Conservation (phyloP, 1,140 invertebrate genomes). For the Tetranychus urticae region DNA sequence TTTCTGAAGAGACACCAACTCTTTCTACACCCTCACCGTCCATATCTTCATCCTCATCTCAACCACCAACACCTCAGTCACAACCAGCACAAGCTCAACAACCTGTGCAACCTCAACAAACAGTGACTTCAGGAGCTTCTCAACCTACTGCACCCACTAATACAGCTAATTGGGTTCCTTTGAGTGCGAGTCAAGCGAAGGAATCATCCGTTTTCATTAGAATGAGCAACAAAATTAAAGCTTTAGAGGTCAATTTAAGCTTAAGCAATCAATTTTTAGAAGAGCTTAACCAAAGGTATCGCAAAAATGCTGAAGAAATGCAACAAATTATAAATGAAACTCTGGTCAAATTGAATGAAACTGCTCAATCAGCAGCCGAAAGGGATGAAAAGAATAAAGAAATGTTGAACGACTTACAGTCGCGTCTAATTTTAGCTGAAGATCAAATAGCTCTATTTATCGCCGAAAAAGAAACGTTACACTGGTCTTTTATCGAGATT, state of each 20-base stretch:
- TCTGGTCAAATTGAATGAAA: constrained; percentile 42
- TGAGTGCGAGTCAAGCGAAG: constrained; percentile 25
- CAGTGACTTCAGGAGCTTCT: too few relatives aligned
- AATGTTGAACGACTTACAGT: constrained; percentile 12
- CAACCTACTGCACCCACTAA: background rate
- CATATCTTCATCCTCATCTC: background rate
- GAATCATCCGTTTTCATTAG: constrained; percentile 75
- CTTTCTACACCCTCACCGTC: background rate
- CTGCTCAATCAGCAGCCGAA: constrained; percentile 40
- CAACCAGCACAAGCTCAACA: too few relatives aligned
- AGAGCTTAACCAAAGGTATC: constrained; percentile 74
- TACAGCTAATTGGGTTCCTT: constrained; percentile 3
- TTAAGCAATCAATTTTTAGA: constrained; percentile 82
- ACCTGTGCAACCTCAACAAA: too few relatives aligned
- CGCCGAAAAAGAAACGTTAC: too few relatives aligned
- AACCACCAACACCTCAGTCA: background rate
- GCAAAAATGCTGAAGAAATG: constrained; percentile 87
- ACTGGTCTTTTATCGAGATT: too few relatives aligned
- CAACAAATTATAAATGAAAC: constrained; percentile 59
- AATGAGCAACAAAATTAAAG: constrained; percentile 81
- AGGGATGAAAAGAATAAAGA: constrained; percentile 28
- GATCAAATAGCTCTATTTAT: too few relatives aligned
- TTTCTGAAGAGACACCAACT: background rate
- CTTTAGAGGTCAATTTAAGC: constrained; percentile 83
- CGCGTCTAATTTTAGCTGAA: constrained; percentile 4